Evolutionary conservation across 2,797 vertebrate species (phyloP).

Genomic region (Schizopygopsis malacanthus): DNA sequence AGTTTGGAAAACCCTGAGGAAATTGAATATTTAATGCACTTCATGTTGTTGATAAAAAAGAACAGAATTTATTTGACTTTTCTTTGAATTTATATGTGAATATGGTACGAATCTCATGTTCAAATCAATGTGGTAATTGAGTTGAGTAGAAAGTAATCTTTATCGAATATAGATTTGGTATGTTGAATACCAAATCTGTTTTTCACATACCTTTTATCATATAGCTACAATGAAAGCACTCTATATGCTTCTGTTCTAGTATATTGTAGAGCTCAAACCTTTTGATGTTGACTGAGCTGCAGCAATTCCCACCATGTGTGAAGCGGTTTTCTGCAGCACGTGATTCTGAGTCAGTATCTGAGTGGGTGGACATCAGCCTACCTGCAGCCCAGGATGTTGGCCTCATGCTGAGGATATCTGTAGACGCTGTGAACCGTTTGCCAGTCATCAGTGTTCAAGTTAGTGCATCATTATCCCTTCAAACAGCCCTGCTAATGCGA

Average conservation of each 20-base stretch:
- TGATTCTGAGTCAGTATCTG: conserved; percentile 33
- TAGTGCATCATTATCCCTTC: conserved; percentile 47
- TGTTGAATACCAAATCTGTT: background rate
- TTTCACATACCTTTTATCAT: background rate
- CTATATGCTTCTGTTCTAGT: background rate
- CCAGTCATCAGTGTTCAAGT: conserved; percentile 22
- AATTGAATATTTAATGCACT: background rate
- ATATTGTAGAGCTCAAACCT: background rate
- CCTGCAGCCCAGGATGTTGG: conserved; percentile 27
- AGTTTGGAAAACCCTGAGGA: background rate
- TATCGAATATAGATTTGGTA: too few species aligned
- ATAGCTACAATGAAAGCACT: background rate
- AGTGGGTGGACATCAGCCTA: conserved; percentile 42
- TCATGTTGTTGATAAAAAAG: background rate
- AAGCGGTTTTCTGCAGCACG: background rate
- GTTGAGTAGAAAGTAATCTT: background rate
- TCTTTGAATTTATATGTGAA: background rate
- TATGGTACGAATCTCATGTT: background rate
- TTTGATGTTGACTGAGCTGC: conserved; percentile 1
- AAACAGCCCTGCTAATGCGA: conserved; percentile 42
- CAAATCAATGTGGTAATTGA: background rate
- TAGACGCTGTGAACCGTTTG: background rate
- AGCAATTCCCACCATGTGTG: background rate
- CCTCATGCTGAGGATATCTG: conserved; percentile 15
- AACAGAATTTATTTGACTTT: background rate